Base-by-base conservation (phyloP, 1,140 invertebrate genomes). In the Aphelinus certus region DNA sequence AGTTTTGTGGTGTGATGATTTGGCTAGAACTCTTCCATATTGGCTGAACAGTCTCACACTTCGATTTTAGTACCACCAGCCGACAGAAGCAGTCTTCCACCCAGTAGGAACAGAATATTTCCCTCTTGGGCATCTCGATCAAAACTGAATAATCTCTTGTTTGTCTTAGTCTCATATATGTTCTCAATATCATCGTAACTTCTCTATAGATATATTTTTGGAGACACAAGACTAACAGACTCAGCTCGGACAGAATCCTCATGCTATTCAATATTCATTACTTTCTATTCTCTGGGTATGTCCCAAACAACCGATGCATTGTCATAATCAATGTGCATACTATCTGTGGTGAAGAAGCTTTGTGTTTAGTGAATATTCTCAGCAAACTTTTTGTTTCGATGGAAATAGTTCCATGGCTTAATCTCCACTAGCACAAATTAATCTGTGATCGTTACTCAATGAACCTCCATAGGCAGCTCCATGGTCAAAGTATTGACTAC, bases 111-210 rank as follows among this genome's bases (percentile, higher is more conserved):
- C 3, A 98, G 82, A 68, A 98, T 88, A 79, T 94, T 94, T 88
- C 99, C 97, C 1, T 99, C 94, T 1, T 97, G 96, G 79, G 92
- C 90, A 63, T 94, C 96, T 88, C 98, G 97, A 83, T 98, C 92
- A 5, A 98, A 92, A 48, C 88, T 92, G 58, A 95, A 86, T 43
- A 94, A 89, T 76, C 92, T 91, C 78, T 91, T 90, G 79, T 91
- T 90, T 1, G 91, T 92, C 81, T 97, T 89, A 7, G 91, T 91
- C 86, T 99, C 98, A 89, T 94, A 99, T 85, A 99, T 89, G 83
- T 95, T 94, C 0, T 98, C 92, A 70, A 90, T 93, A 84, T 96
- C 94, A 88, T 99, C 98, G 88, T 99, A 99, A n/a, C 95, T 93
- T 57, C 97, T 98, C 3, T 94, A 96, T 61, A 96, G 81, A 68